Conservation (phyloP, 2,888 invertebrate genomes). For the Parascotia fuliginaria region DNA sequence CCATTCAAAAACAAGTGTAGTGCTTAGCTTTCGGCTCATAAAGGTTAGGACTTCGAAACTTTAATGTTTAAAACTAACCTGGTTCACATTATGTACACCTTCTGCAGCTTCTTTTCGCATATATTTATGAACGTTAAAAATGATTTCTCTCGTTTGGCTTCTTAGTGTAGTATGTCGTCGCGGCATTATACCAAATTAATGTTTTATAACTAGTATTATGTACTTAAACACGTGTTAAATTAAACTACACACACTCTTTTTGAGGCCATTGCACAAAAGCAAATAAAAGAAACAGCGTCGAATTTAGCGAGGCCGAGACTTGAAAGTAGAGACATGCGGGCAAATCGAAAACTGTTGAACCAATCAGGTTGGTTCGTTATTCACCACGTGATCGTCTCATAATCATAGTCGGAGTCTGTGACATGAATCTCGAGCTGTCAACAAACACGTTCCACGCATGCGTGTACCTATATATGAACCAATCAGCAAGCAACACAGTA, state of each 20-base stretch:
- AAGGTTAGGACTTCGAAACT: too few species aligned
- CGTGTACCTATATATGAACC: not conserved
- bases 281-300: not conserved
- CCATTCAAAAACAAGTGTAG: too few species aligned
- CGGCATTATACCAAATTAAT: too few species aligned
- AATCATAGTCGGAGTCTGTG: not conserved
- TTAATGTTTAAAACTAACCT: not conserved
- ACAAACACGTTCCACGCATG: not conserved
- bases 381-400: not conserved
- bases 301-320: not conserved
- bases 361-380: not conserved
- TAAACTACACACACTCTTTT: not conserved
- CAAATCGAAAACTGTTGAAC: not conserved
- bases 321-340: not conserved
- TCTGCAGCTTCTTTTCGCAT: conserved; percentile 2
- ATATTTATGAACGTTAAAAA: not conserved
- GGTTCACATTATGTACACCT: conserved; percentile 1
- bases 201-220: too few species aligned
- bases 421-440: not conserved
- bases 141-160: conserved; percentile 3
- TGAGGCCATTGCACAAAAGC: not conserved
- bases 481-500: not conserved
- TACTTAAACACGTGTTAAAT: not conserved
- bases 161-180: not conserved
- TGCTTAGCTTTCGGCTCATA: too few species aligned